A percentile compares a stretch with the other conserved stretches of the same genome.
These are phyloP conservation scores for Episyrphus balteatus DNA, from an alignment of 1,140 invertebrate species.

Conservation along the genomic window DNA sequence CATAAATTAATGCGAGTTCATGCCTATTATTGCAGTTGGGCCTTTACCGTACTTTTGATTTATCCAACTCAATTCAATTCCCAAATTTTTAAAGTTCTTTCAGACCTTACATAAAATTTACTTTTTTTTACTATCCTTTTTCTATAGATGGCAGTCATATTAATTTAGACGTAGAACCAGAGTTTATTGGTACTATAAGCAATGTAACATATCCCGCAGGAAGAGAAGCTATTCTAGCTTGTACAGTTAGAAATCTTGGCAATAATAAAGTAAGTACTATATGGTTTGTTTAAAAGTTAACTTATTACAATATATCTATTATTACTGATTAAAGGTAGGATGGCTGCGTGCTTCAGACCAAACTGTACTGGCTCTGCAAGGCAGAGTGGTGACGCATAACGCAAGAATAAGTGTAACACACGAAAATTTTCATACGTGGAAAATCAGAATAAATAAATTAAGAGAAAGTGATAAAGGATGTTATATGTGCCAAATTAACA, in stretches of 20 bases:
- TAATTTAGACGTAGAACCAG: slow-evolving; percentile 42
- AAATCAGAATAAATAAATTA: slow-evolving; percentile 61
- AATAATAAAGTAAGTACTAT: slow-evolving; percentile 69
- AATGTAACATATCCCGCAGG: slow-evolving; percentile 76
- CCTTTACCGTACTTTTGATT: too few relatives aligned
- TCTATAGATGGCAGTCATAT: too few relatives aligned
- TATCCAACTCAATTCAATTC: too few relatives aligned
- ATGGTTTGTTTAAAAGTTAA: neutral
- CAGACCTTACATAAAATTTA: too few relatives aligned
- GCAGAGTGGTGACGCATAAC: slow-evolving; percentile 79
- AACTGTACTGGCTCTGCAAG: slow-evolving; percentile 75
- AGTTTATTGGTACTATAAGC: slow-evolving; percentile 64
- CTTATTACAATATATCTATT: too few relatives aligned
- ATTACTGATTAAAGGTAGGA: slow-evolving; percentile 57
- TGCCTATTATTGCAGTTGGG: too few relatives aligned
- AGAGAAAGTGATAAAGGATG: slow-evolving; percentile 63
- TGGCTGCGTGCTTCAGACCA: slow-evolving; percentile 83
- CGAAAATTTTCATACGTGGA: slow-evolving; percentile 63
- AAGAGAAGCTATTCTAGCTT: slow-evolving; percentile 69
- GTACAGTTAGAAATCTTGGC: slow-evolving; percentile 66
- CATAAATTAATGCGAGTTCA: too few relatives aligned
- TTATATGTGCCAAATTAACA: slow-evolving; percentile 85
- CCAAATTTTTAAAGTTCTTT: too few relatives aligned
- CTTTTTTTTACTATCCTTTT: too few relatives aligned
- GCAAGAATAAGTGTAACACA: slow-evolving; percentile 66